Base-by-base conservation (phyloP, 2,113 vertebrate genomes). In the Vimba vimba region DNA sequence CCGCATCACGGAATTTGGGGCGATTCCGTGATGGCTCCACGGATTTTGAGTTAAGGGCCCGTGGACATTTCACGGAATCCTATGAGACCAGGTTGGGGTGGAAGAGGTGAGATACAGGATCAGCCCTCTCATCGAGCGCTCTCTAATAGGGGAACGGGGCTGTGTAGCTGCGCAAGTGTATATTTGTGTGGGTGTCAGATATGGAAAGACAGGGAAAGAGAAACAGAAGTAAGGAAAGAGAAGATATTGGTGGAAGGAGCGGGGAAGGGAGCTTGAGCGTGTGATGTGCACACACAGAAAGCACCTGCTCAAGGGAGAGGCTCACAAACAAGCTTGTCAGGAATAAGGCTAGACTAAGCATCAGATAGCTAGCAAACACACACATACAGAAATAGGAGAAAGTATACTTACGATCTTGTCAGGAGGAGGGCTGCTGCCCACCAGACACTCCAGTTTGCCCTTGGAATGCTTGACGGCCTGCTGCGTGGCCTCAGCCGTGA, bases 401-500 rank as follows among this genome's bases (percentile, higher is more conserved):
- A 75, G 12, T 39, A 79, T 27, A 90, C 97, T 96, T 94, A 98
- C 97, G 85, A 98, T 97, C n/a, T 96, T 94, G 77, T 97, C 96
- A 13, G 97, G 97, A 0, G 93, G 92, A 0, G 97, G 97, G 33
- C 95, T 96, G 88, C 96, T 97, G 55, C 92, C 96, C 91, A 97
- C 95, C 25, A 96, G 88, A 87, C 97, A 98, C 91, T 97, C 96
- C 68, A 98, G 93, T 86, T 96, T 95, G 86, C 96, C 96, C 66
- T 97, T 96, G 83, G 95, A 95, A 86, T 96, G 95, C 88, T 96
- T 95, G 83, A 95, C 91, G n/a, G 96, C 96, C 0, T 96, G 95
- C 62, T 95, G 95, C 1, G 94, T 95, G 62, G 92, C 90, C 0
- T 96, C 96, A 15, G 94, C 95, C 2, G 93, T 96, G 92, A 98